Conservation (phyloP, 2,113 vertebrate species). For the Phocoena phocoena region DNA sequence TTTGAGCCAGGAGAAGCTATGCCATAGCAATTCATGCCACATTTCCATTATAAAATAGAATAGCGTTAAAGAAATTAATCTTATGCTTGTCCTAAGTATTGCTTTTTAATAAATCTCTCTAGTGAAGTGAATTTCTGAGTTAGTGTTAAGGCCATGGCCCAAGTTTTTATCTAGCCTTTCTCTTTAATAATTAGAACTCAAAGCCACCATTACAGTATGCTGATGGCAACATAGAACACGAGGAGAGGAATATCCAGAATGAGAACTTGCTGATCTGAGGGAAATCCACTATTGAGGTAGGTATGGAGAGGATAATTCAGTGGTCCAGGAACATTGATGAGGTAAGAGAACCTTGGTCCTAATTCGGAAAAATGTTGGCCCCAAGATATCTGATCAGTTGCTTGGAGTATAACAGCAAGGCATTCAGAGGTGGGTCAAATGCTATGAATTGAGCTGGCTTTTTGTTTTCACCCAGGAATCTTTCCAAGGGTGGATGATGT, state of each 20-base stretch:
- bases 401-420: background rate
- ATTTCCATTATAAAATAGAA: background rate
- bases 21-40: background rate
- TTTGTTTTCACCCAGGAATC: background rate
- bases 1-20: background rate
- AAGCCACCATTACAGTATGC: background rate
- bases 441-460: background rate
- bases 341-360: too few species aligned
- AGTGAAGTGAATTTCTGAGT: constrained; percentile 6
- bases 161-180: background rate
- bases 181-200: background rate
- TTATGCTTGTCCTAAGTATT: background rate
- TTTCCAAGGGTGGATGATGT: background rate
- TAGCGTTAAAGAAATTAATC: background rate
- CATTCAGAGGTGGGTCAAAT: background rate
- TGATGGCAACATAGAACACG: background rate
- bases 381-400: background rate
- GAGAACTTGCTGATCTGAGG: background rate
- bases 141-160: background rate
- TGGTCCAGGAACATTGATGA: background rate
- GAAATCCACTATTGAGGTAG: background rate
- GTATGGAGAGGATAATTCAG: background rate
- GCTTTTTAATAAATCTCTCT: background rate
- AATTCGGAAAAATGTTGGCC: background rate
- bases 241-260: background rate